These are phyloP conservation scores for Serranus cabrilla DNA, from an alignment of 2,797 vertebrate genomes.

Conservation along the genomic window DNA sequence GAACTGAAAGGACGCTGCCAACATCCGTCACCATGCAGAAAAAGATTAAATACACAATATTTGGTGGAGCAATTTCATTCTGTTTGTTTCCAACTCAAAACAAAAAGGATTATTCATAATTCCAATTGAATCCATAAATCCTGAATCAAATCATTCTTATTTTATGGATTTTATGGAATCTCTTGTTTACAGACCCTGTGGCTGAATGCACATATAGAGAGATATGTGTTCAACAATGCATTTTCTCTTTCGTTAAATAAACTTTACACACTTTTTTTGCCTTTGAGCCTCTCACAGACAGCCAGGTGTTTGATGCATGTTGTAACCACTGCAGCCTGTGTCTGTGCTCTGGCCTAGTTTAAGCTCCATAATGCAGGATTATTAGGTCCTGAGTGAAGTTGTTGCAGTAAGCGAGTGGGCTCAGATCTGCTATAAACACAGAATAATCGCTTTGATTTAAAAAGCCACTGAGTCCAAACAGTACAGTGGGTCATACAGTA, in stretches of 20 bases:
- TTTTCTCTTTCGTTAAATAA: background rate
- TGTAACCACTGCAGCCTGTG: background rate
- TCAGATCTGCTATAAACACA: conserved; percentile 24
- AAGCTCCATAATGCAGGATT: conserved; percentile 46
- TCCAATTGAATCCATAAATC: background rate
- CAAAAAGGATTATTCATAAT: background rate
- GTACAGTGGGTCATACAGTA: conserved; percentile 1
- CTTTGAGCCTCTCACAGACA: background rate
- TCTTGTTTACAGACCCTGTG: background rate
- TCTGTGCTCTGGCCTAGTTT: conserved; percentile 38
- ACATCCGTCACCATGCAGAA: background rate
- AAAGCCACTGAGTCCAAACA: conserved; percentile 11
- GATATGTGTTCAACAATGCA: accelerated
- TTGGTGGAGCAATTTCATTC: background rate
- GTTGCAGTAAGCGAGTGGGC: conserved; percentile 17
- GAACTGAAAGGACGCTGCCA: background rate
- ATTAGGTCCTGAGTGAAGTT: conserved; percentile 33
- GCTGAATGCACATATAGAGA: background rate
- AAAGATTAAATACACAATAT: conserved; percentile 6
- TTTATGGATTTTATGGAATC: background rate
- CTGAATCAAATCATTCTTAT: background rate
- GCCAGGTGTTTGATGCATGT: background rate
- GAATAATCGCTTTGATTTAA: conserved; percentile 41
- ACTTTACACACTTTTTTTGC: background rate
- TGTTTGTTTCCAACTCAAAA: background rate